Evolutionary conservation across 2,888 invertebrate genomes (phyloP), one percentile per base, ranked within the genome.

Genomic region (Hartigia nigra): DNA sequence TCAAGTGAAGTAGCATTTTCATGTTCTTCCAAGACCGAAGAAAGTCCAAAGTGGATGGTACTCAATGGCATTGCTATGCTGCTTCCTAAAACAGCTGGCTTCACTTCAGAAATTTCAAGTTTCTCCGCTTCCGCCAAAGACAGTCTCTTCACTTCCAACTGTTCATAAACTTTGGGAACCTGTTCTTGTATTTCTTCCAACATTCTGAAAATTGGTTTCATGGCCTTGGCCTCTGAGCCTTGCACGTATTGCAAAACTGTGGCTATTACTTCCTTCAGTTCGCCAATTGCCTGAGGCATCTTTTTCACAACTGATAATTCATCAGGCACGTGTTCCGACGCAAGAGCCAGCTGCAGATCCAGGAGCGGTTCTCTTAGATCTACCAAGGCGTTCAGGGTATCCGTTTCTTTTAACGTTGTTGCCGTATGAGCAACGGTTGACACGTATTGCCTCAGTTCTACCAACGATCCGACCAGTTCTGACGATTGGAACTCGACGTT

Each of bases 231-330:
- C 69, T 86, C 86, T 1, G 83, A 82, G 31, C 80, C 81, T 36
- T 84, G 78, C 69, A 95, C 93, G 86, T 95, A 95, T 88, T 95
- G 95, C 89, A 95, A 94, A 69, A 95, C 93, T 1, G 95, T 93
- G 31, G 94, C 93, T 9, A 96, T 88, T 35, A 94, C 94, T 84
- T 94, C 94, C 86, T 95, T 95, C 34, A 96, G 90, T 39, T 93
- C 92, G 84, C 94, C 94, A 69, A 96, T 92, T 3, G 95, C 94
- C 35, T 93, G 91, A 23, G 93, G 92, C 36, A 95, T 90, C 80
- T 92, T 92, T 80, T 93, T 93, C 12, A 95, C 94, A 85, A 95
- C 92, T 3, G 93, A 92, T 74, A 93, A 90, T 79, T 92, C 92
- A 82, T 91, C 91, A 11, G 90, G 88, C 3, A 82, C 78, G 4